Base-by-base conservation (phyloP, 2,113 vertebrate species). In the Poeciliopsis prolifica region DNA sequence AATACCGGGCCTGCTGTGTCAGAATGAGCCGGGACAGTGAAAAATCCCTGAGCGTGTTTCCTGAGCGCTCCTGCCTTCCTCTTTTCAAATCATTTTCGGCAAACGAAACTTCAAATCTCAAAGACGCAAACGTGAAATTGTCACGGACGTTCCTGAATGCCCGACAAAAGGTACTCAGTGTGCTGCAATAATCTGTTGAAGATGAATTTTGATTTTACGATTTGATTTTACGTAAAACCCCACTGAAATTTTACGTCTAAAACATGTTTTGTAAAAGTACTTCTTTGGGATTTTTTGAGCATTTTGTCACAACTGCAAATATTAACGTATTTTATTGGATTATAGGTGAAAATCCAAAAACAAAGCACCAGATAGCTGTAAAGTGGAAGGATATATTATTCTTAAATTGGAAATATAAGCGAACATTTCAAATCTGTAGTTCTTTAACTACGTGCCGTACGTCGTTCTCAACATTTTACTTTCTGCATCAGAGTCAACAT, bases 171-270 rank as follows among this genome's bases (percentile, higher is more conserved):
- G 71, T 72, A 65, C 75, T 88, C 86, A 87, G 79, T 77, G 79
- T 87, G 72, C 65, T 26, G 64, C 68, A 77, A 83, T 72, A 63
- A 81, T 91, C 87, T 88, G 82, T 65, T 60, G 78, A 81, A 87
- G 87, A 88, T 89, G 77, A 73, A 85, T 85, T 75, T 89, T 81
- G 71, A 84, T 85, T 75, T 77, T 78, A 48, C 6, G 5, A 17
- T 73, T 40, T 40, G 67, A 67, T n/a, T n/a, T n/a, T n/a, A n/a
- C n/a, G n/a, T n/a, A 83, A 81, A 74, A 79, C 61, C 81, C 84
- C 85, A 81, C 73, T 85, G 82, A 31, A 35, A 29, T 19, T 65
- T 69, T 74, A 68, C 17, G 15, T 15, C 64, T 24, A 24, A 54
- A 51, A 24, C 1, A 54, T 54, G 6, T 24, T 54, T 54, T 24